Evolutionary conservation across 2,113 vertebrate genomes (phyloP).

Genomic region (Mixornis gularis): DNA sequence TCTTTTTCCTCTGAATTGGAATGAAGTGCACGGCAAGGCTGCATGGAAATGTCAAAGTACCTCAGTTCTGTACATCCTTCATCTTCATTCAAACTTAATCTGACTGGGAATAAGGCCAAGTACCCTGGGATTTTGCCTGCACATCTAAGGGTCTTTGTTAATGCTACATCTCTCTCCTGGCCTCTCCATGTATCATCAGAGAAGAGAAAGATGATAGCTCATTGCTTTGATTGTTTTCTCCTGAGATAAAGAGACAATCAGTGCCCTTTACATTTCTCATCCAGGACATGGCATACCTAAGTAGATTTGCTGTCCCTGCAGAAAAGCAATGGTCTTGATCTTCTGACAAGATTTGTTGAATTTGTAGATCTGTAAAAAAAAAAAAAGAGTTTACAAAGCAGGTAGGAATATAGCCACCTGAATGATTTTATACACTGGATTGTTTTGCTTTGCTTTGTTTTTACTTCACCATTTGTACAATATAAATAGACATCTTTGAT

Average conservation of each 20-base stretch:
- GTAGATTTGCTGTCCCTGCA: neutral
- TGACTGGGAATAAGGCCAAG: neutral
- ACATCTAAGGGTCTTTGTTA: neutral
- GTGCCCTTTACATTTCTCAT: neutral
- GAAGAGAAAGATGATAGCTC: neutral
- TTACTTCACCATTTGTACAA: neutral
- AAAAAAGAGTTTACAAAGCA: neutral
- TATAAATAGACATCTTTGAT: neutral
- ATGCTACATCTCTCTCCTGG: neutral
- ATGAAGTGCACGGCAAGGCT: neutral
- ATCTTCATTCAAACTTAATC: neutral
- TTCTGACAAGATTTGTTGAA: neutral
- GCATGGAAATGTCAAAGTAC: neutral
- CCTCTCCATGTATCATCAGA: neutral
- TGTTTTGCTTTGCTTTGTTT: neutral
- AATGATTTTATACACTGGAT: neutral
- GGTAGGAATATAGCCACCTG: neutral
- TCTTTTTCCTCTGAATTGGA: neutral
- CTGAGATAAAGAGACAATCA: neutral
- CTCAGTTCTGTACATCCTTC: neutral
- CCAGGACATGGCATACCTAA: neutral
- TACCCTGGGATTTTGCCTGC: neutral
- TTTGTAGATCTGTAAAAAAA: neutral
- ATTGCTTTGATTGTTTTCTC: neutral
- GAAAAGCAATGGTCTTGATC: neutral